Evolutionary conservation across 2,797 vertebrate species (phyloP).

Genomic region (Tauraco hartlaubi): DNA sequence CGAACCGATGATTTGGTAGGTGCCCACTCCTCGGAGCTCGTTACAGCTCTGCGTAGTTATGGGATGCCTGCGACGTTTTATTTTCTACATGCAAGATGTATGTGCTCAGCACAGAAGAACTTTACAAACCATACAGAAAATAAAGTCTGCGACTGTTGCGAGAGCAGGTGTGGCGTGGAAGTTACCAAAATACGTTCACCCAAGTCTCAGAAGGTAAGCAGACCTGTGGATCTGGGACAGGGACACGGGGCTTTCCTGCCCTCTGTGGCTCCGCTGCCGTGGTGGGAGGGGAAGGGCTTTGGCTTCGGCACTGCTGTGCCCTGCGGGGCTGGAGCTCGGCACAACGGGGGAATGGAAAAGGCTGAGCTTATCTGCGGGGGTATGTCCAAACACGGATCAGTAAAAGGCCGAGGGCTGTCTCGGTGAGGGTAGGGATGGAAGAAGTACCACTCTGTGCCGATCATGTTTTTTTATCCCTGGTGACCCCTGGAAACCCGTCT

Average conservation of each 20-base stretch:
- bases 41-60: accelerated
- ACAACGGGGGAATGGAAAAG: background rate
- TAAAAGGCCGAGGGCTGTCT: accelerated
- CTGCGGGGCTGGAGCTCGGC: background rate
- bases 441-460: background rate
- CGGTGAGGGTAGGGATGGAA: background rate
- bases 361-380: accelerated
- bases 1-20: background rate
- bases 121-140: background rate
- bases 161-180: background rate
- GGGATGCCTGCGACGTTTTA: background rate
- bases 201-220: accelerated
- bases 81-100: background rate
- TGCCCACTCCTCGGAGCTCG: background rate
- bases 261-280: background rate
- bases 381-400: background rate
- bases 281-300: background rate
- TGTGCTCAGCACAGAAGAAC: background rate
- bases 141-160: background rate
- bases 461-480: background rate
- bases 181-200: background rate
- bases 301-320: background rate
- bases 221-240: background rate
- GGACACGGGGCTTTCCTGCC: accelerated
- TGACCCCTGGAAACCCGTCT: background rate